phyloP scores from a whole-genome alignment of 2,113 vertebrate genomes.

The Prunella himalayana region DNA sequence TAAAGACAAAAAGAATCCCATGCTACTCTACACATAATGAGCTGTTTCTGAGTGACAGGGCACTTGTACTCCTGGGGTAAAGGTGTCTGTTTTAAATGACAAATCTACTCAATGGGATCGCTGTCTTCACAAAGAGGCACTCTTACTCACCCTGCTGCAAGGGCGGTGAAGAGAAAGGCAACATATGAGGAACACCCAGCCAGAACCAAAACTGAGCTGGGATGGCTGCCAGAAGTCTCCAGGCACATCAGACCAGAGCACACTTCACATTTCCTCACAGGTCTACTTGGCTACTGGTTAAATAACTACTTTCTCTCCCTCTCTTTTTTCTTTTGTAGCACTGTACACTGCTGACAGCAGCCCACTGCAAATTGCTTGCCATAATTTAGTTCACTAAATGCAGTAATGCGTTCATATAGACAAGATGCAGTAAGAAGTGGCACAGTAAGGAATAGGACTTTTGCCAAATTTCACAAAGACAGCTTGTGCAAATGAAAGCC shows the following conservation, averaged over 20 bases:
- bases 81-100: conserved; percentile 43
- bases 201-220: conserved; percentile 48
- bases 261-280: conserved; percentile 53
- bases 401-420: background rate
- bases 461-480: conserved; percentile 38
- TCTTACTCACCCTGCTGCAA: conserved; percentile 10
- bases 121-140: conserved; percentile 39
- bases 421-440: background rate
- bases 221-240: conserved; percentile 55
- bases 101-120: background rate
- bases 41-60: conserved; percentile 29
- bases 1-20: background rate
- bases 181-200: conserved; percentile 46
- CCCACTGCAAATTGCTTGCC: background rate
- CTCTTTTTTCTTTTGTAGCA: background rate
- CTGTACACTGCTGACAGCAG: background rate
- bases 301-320: conserved; percentile 6
- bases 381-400: conserved; percentile 4
- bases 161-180: conserved; percentile 32
- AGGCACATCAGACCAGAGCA: conserved; percentile 18
- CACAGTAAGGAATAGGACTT: background rate
- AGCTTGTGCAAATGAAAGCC: conserved; percentile 20
- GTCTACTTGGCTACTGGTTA: conserved; percentile 29
- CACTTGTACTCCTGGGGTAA: conserved; percentile 20
- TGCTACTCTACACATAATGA: background rate